These are phyloP conservation scores for Argya squamiceps DNA, from an alignment of 2,797 vertebrate genomes.

Conservation along the genomic window DNA sequence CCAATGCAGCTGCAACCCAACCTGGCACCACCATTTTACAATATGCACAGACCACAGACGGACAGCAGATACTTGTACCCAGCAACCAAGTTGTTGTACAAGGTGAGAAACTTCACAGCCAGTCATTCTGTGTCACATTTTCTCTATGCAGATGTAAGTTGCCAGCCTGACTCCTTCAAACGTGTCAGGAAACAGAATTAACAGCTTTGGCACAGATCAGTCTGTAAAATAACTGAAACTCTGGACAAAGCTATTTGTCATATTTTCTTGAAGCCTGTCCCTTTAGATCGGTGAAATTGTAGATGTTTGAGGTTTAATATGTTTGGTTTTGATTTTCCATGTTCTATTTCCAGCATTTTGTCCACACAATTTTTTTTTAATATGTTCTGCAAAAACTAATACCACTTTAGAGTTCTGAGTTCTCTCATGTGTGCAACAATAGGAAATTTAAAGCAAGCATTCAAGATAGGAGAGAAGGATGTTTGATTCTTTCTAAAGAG, in stretches of 20 bases:
- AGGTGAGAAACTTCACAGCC: slow-evolving; percentile 80
- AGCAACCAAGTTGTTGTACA: slow-evolving; percentile 99
- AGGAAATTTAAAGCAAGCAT: neutral
- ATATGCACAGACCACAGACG: slow-evolving; percentile 97
- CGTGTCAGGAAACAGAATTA: slow-evolving; percentile 25
- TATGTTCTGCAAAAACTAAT: neutral
- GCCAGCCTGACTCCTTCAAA: neutral
- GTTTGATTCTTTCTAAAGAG: neutral
- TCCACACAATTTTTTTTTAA: neutral
- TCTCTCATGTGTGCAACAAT: neutral
- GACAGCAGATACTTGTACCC: slow-evolving; percentile 97
- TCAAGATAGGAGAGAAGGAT: neutral
- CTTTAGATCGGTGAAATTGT: neutral
- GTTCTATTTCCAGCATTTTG: neutral
- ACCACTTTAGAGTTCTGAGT: neutral
- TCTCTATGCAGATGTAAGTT: neutral
- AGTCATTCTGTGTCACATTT: neutral
- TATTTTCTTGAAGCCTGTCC: neutral
- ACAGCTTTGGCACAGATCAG: neutral
- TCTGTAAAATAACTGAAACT: neutral
- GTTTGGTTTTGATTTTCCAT: neutral
- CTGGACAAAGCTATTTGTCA: neutral
- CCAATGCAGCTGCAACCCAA: slow-evolving; percentile 88
- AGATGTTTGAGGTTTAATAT: neutral
- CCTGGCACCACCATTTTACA: slow-evolving; percentile 95